A percentile compares a stretch with the other conserved stretches of the same genome.
Evolutionary conservation across 2,113 vertebrate genomes (phyloP).

Genomic region (Alosa alosa): DNA sequence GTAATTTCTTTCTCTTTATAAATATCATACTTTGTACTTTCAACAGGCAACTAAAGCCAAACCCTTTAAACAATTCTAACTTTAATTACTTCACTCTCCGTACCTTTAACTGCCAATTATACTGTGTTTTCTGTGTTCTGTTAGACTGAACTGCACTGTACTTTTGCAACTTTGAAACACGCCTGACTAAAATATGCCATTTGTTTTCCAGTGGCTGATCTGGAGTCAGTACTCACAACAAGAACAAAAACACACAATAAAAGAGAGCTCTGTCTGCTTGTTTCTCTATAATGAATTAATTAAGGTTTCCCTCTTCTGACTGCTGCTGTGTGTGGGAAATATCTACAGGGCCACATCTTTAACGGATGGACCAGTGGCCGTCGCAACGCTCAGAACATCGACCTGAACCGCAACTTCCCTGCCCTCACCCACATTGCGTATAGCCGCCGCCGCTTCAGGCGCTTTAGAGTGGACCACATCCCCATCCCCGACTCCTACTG

Average conservation of each 20-base stretch:
- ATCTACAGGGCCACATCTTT: slow-evolving; percentile 82
- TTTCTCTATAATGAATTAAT: neutral
- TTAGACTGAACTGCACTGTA: neutral
- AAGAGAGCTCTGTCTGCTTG: neutral
- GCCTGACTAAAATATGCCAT: neutral
- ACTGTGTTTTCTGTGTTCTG: neutral
- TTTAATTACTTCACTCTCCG: neutral
- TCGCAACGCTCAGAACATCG: slow-evolving; percentile 87
- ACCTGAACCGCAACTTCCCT: slow-evolving; percentile 96
- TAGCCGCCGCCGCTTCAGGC: slow-evolving; percentile 73
- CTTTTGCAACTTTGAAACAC: neutral
- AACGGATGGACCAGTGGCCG: slow-evolving; percentile 91
- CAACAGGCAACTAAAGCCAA: neutral
- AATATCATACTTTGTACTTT: neutral
- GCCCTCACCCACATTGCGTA: slow-evolving; percentile 89
- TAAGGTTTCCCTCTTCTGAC: neutral
- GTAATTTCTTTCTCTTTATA: neutral
- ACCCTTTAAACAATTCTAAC: neutral
- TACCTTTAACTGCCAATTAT: neutral
- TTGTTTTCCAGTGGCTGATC: neutral
- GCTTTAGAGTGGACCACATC: slow-evolving; percentile 81
- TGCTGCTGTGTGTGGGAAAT: slow-evolving; percentile 39
- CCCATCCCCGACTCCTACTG: slow-evolving; percentile 91
- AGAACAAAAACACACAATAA: neutral
- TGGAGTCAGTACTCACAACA: neutral